Percentiles rank a stretch among this genome's conserved stretches.
These are phyloP conservation scores for Coracias cyanogaster DNA, from an alignment of 2,797 vertebrate genomes.

Conservation along the genomic window DNA sequence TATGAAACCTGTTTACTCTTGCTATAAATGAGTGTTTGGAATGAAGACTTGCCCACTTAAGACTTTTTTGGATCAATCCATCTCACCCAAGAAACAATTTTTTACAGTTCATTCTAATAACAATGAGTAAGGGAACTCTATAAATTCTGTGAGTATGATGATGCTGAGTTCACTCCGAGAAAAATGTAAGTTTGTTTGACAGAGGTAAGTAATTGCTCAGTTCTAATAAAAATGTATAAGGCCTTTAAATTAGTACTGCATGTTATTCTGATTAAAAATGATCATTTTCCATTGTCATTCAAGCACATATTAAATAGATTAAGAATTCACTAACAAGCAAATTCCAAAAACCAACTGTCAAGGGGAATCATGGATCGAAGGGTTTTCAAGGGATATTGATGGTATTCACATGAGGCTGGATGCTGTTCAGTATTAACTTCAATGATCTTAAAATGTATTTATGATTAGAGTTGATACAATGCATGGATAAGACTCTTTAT, in stretches of 20 bases:
- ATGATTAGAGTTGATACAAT: background rate
- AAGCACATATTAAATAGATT: background rate
- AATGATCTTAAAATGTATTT: background rate
- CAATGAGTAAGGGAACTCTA: background rate
- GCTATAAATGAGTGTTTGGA: background rate
- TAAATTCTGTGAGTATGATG: background rate
- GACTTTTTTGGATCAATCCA: background rate
- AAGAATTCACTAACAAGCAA: background rate
- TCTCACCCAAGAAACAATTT: background rate
- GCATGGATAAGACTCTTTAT: background rate
- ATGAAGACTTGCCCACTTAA: background rate
- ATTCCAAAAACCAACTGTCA: background rate
- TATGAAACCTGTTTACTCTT: background rate
- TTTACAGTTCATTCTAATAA: background rate
- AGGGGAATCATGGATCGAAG: background rate
- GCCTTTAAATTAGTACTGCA: background rate
- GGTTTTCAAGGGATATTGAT: background rate
- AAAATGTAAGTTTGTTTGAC: background rate
- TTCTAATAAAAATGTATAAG: background rate
- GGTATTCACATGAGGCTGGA: background rate
- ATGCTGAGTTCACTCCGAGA: background rate
- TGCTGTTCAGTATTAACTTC: background rate
- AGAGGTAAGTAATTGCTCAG: background rate
- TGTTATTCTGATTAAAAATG: background rate
- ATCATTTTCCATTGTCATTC: background rate